Evolutionary conservation across 2,113 vertebrate species (phyloP).

Genomic region (Chloebia gouldiae): DNA sequence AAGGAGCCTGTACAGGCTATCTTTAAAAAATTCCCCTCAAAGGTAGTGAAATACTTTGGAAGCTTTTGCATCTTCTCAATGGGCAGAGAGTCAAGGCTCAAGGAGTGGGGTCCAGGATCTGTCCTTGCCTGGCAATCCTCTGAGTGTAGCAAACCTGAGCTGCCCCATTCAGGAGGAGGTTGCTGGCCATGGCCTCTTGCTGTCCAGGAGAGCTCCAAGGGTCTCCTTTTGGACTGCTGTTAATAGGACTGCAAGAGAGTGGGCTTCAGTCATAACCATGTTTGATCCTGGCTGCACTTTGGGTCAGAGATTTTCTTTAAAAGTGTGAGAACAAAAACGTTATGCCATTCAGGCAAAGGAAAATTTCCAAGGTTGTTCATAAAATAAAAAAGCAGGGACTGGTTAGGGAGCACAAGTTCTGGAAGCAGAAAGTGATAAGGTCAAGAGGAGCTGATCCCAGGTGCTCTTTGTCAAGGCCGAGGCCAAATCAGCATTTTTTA

Average conservation of each 20-base stretch:
- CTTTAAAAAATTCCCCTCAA: not conserved
- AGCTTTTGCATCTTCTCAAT: not conserved
- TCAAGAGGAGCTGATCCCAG: not conserved
- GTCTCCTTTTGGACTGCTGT: not conserved
- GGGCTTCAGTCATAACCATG: not conserved
- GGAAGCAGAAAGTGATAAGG: not conserved
- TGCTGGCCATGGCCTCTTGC: not conserved
- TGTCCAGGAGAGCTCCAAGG: not conserved
- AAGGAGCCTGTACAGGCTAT: not conserved
- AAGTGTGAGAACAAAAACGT: not conserved
- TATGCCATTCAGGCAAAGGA: not conserved
- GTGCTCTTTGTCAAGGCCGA: rapidly evolving
- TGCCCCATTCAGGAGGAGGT: not conserved
- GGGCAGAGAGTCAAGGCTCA: not conserved
- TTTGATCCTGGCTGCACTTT: not conserved
- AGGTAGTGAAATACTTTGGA: not conserved
- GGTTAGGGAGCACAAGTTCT: not conserved
- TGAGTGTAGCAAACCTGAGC: not conserved
- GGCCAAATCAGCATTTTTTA: not conserved
- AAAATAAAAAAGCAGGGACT: not conserved
- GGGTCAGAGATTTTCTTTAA: not conserved
- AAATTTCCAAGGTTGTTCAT: not conserved
- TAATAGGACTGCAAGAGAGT: not conserved
- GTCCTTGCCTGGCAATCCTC: no score
- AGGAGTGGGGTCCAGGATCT: not conserved